These are phyloP conservation scores for Holothuria scabra DNA, from an alignment of 53 echinoderm and acorn worm species.

Conservation along the genomic window DNA sequence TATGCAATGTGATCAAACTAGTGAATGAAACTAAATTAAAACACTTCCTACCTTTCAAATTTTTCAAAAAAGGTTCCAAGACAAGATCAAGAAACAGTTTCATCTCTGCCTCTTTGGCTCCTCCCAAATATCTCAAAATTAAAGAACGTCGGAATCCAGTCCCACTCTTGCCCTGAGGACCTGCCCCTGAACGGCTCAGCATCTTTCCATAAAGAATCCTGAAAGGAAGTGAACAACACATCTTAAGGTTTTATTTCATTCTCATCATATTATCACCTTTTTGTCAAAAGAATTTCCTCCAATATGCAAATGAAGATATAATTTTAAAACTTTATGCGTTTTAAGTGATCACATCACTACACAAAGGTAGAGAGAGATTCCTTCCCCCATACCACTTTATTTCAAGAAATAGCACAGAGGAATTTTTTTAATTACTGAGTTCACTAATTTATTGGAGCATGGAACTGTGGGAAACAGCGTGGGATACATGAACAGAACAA, in stretches of 20 bases:
- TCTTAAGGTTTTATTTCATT: background rate
- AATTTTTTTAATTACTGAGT: too few relatives aligned
- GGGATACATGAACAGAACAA: too few relatives aligned
- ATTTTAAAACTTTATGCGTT: too few relatives aligned
- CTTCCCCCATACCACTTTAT: too few relatives aligned
- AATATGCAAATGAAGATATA: too few relatives aligned
- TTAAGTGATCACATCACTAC: too few relatives aligned
- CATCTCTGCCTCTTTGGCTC: conserved; percentile 76
- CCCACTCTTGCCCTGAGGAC: conserved; percentile 87
- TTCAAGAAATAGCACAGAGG: too few relatives aligned
- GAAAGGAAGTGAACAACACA: background rate
- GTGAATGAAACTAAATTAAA: too few relatives aligned
- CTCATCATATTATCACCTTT: background rate
- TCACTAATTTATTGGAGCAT: too few relatives aligned
- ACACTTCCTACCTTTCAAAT: conserved; percentile 63
- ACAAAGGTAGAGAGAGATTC: too few relatives aligned
- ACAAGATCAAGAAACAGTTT: conserved; percentile 87
- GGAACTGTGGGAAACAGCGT: too few relatives aligned
- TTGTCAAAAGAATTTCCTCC: background rate
- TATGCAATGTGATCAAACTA: too few relatives aligned
- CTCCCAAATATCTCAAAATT: conserved; percentile 87
- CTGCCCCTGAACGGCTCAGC: conserved; percentile 90
- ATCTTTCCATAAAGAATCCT: conserved; percentile 97
- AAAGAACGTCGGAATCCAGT: conserved; percentile 68
- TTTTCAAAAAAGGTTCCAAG: conserved; percentile 69